Evolutionary conservation across 2,797 vertebrate genomes (phyloP).

Genomic region (Eupleurogrammus muticus): DNA sequence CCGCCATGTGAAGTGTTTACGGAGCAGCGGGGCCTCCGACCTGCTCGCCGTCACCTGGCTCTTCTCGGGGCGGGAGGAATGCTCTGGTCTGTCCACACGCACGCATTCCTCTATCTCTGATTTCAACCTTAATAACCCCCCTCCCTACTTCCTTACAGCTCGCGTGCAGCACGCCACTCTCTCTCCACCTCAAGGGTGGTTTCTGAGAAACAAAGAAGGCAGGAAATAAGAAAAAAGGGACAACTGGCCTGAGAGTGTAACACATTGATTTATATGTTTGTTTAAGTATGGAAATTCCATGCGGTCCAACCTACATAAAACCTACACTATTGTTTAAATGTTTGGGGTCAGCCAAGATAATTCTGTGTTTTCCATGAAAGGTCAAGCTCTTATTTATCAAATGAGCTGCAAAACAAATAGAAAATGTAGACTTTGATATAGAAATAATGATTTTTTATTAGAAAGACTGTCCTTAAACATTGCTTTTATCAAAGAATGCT

Average conservation of each 20-base stretch:
- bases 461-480: no score
- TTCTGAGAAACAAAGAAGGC: conserved; percentile 10
- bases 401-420: no score
- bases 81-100: conserved; percentile 64
- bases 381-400: no score
- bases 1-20: conserved; percentile 72
- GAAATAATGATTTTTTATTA: no score
- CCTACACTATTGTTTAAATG: no score
- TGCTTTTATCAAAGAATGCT: no score
- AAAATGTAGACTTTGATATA: no score
- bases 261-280: neutral
- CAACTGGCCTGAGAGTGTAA: neutral
- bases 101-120: conserved; percentile 69
- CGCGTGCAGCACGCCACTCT: conserved; percentile 20
- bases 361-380: no score
- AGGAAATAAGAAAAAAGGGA: conserved; percentile 14
- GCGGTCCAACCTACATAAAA: no score
- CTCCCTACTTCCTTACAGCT: conserved; percentile 51
- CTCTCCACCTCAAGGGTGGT: no score
- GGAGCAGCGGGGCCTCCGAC: conserved; percentile 63
- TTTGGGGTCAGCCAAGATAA: no score
- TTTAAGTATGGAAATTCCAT: no score
- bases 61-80: conserved; percentile 70
- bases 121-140: conserved; percentile 60
- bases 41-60: conserved; percentile 69